phyloP scores from a whole-genome alignment of 2,888 invertebrate species.

The Leptinotarsa rubiginosa region DNA sequence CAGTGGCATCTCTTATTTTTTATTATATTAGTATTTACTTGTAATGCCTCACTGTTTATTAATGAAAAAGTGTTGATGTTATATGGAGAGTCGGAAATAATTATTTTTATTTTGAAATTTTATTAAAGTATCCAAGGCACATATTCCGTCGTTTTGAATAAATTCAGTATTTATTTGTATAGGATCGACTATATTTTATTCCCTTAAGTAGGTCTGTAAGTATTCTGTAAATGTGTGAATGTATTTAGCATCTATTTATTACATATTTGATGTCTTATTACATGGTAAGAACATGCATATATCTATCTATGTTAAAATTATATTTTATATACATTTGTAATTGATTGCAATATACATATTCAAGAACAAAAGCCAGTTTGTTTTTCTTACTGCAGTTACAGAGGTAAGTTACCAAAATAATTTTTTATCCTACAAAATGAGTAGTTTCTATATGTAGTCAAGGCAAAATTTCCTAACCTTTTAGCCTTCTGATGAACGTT shows the following conservation, averaged over 20 bases:
- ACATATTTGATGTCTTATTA: conserved; percentile 29
- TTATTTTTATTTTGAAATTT: neutral
- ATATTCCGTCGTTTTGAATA: conserved; percentile 1
- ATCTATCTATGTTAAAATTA: conserved; percentile 46
- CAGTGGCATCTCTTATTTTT: too few species aligned
- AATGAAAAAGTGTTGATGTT: too few species aligned
- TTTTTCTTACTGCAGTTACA: too few species aligned
- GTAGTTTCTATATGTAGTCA: too few species aligned
- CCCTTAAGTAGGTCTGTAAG: conserved; percentile 35
- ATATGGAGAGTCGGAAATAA: too few species aligned
- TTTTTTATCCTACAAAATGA: too few species aligned
- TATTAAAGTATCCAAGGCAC: neutral
- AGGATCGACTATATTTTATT: conserved; percentile 28
- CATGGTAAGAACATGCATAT: conserved; percentile 38
- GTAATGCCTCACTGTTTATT: too few species aligned
- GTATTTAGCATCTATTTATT: conserved; percentile 43
- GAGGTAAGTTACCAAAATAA: too few species aligned
- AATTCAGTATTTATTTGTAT: conserved; percentile 39
- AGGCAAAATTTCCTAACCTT: too few species aligned
- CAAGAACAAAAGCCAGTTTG: neutral
- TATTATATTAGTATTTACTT: too few species aligned
- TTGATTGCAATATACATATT: conserved; percentile 46
- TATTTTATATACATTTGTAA: conserved; percentile 53
- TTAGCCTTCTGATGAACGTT: too few species aligned
- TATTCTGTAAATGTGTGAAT: conserved; percentile 47